A percentile compares a stretch with the other conserved stretches of the same genome.
Evolutionary conservation across 2,797 vertebrate species (phyloP).

Genomic region (Strix occidentalis): DNA sequence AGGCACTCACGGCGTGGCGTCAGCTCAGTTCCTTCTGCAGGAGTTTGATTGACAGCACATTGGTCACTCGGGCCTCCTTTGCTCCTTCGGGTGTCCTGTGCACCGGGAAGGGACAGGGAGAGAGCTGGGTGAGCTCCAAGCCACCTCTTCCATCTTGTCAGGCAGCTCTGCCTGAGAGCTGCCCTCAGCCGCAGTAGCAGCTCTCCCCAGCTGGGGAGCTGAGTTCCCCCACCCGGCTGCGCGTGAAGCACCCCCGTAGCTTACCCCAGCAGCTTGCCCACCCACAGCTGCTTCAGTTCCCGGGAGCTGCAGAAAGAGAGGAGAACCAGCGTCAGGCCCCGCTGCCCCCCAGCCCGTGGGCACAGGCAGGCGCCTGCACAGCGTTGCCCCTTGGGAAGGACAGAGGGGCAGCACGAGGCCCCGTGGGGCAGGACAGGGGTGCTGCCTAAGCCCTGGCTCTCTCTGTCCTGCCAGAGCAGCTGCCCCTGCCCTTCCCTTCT

Average conservation of each 20-base stretch:
- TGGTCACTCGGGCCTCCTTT: neutral
- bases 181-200: neutral
- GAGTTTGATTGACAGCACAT: too few relatives aligned
- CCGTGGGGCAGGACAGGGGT: neutral
- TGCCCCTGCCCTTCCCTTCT: neutral
- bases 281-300: neutral
- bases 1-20: too few relatives aligned
- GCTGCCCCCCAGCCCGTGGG: neutral
- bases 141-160: neutral
- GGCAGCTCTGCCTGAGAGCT: neutral
- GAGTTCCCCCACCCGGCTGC: rapidly evolving
- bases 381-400: neutral
- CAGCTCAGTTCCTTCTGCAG: too few relatives aligned
- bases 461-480: neutral
- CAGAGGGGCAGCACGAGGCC: neutral
- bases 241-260: neutral
- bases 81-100: neutral
- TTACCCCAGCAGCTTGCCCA: neutral
- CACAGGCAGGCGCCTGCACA: too few relatives aligned
- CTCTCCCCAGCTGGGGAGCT: neutral
- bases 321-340: neutral
- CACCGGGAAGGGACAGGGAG: neutral
- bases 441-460: neutral
- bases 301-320: neutral
- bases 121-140: neutral